Conservation (phyloP, 1,140 invertebrate genomes). For the Heliconius nattereri region DNA sequence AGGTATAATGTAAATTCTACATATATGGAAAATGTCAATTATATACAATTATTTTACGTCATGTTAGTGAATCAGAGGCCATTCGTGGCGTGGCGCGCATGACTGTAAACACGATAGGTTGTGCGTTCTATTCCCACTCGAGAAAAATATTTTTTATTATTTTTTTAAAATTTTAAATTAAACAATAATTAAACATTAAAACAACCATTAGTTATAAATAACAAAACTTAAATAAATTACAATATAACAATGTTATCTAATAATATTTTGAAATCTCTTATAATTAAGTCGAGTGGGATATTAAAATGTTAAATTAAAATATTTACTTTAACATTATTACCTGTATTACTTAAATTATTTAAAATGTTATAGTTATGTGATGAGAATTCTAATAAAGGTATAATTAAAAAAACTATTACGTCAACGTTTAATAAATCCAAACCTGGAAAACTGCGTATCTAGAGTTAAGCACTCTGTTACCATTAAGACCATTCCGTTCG, state of each 20-base stretch:
- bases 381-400: neutral
- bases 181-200: too few species aligned
- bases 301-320: too few species aligned
- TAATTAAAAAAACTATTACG: neutral
- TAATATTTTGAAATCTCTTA: too few species aligned
- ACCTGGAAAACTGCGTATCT: neutral
- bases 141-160: neutral
- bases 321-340: too few species aligned
- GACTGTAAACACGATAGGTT: too few species aligned
- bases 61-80: neutral
- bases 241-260: too few species aligned
- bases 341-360: too few species aligned
- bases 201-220: too few species aligned
- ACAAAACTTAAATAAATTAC: too few species aligned
- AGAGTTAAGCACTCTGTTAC: neutral
- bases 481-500: too few species aligned
- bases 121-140: neutral
- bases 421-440: neutral
- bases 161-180: neutral
- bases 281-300: too few species aligned
- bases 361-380: too few species aligned
- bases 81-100: neutral
- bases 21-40: slow-evolving; percentile 7
- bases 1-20: neutral
- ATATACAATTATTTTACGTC: neutral